Evolutionary conservation across 2,797 vertebrate species (phyloP).

Genomic region (Anas bahamensis): DNA sequence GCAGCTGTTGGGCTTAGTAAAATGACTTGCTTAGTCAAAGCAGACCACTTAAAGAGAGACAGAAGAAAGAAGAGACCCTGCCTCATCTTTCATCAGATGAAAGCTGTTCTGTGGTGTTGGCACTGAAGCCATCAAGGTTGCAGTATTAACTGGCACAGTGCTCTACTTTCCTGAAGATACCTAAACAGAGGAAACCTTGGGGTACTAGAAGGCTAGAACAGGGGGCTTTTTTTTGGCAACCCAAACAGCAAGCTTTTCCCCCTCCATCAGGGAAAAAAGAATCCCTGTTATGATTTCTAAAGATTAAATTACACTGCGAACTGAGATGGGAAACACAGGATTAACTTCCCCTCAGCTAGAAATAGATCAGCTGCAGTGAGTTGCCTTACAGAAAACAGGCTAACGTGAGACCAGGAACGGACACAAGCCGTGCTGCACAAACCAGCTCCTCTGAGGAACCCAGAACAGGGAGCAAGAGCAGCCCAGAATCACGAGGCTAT

Average conservation of each 20-base stretch:
- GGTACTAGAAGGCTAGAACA: neutral
- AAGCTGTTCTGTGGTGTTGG: neutral
- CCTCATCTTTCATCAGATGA: neutral
- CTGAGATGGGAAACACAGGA: neutral
- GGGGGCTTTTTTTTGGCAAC: neutral
- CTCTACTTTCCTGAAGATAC: neutral
- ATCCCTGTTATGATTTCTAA: neutral
- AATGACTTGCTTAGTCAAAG: neutral
- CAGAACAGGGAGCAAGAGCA: neutral
- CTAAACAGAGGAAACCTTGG: neutral
- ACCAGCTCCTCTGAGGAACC: neutral
- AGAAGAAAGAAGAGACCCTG: neutral
- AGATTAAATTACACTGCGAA: neutral
- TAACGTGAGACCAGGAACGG: neutral
- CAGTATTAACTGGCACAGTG: neutral
- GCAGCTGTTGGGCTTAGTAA: neutral
- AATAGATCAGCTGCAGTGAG: neutral
- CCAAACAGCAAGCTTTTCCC: neutral
- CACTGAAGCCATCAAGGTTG: neutral
- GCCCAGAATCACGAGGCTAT: neutral
- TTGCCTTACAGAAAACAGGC: neutral
- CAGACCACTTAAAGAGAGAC: neutral
- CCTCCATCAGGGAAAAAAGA: fast-evolving
- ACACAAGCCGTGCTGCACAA: neutral
- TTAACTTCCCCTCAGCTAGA: neutral